These are phyloP conservation scores for Zaprionus kolodkinae DNA, from an alignment of 1,140 invertebrate species.

Conservation along the genomic window DNA sequence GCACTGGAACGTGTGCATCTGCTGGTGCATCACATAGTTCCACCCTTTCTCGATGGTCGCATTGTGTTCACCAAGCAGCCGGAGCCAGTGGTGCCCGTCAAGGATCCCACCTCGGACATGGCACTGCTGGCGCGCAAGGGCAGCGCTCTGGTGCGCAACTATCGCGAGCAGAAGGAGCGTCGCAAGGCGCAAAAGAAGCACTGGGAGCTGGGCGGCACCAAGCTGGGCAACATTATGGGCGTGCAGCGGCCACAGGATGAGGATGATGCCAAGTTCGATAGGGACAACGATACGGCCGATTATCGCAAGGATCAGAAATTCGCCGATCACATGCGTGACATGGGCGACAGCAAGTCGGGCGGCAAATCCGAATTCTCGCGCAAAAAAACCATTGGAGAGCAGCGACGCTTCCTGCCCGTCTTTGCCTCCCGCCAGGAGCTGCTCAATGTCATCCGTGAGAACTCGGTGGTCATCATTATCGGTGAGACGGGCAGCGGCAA, in stretches of 20 bases:
- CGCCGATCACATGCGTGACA: conserved; percentile 95
- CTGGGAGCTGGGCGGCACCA: conserved; percentile 99
- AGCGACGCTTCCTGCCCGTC: conserved; percentile 96
- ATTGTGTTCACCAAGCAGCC: conserved; percentile 99
- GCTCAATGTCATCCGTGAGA: conserved; percentile 96
- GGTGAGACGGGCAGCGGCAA: conserved; percentile 99
- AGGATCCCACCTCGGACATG: conserved; percentile 99
- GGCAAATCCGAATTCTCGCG: conserved; percentile 95
- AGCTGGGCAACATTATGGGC: conserved; percentile 98
- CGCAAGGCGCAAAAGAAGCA: conserved; percentile 99
- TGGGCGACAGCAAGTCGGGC: conserved; percentile 85
- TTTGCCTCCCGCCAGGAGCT: conserved; percentile 98
- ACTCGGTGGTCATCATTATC: conserved; percentile 97
- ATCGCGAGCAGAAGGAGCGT: conserved; percentile 98
- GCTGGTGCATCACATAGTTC: conserved; percentile 99
- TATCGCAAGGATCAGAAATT: conserved; percentile 97
- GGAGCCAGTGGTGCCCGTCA: conserved; percentile 94
- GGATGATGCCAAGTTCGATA: conserved; percentile 87
- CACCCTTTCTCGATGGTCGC: conserved; percentile 98
- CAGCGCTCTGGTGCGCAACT: conserved; percentile 93
- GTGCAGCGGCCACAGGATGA: conserved; percentile 93
- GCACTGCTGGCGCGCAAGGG: conserved; percentile 98
- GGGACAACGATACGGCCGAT: conserved; percentile 88
- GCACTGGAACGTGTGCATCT: conserved; percentile 96
- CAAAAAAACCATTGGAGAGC: conserved; percentile 93